These are phyloP conservation scores for Tribolium freemani DNA, from an alignment of 2,888 invertebrate genomes.

Conservation along the genomic window DNA sequence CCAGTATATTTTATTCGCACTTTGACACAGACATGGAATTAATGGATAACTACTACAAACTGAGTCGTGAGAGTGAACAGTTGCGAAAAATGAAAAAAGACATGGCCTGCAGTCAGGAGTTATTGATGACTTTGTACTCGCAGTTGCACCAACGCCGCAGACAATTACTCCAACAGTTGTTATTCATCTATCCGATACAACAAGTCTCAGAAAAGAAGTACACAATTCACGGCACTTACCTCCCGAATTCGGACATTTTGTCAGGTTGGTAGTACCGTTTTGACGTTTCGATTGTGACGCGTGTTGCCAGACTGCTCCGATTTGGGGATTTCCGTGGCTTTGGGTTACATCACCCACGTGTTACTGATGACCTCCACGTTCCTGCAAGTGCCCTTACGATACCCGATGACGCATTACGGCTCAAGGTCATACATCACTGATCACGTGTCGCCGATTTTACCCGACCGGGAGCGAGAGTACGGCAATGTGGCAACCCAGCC, in stretches of 20 bases:
- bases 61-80: slow-evolving; percentile 77
- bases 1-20: slow-evolving; percentile 2
- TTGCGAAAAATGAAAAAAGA: slow-evolving; percentile 75
- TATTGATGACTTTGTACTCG: slow-evolving; percentile 75
- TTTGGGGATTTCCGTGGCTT: slow-evolving; percentile 83
- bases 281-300: background rate
- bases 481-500: too few species aligned
- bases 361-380: slow-evolving; percentile 86
- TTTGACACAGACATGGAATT: slow-evolving; percentile 71
- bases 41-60: slow-evolving; percentile 77
- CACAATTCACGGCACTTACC: slow-evolving; percentile 77
- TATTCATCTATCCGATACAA: slow-evolving; percentile 81
- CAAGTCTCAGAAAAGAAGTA: slow-evolving; percentile 72
- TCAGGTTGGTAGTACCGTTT: slow-evolving; percentile 65
- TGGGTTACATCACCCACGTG: slow-evolving; percentile 89
- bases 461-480: slow-evolving; percentile 77
- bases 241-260: slow-evolving; percentile 79
- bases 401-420: slow-evolving; percentile 85
- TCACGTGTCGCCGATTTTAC: slow-evolving; percentile 78
- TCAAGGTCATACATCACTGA: slow-evolving; percentile 88
- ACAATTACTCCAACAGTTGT: slow-evolving; percentile 81
- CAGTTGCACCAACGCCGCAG: slow-evolving; percentile 76
- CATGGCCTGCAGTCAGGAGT: slow-evolving; percentile 75
- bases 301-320: slow-evolving; percentile 68
- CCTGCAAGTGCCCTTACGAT: slow-evolving; percentile 88